phyloP scores from a whole-genome alignment of 2,888 invertebrate species.

The Nomada ferruginata region DNA sequence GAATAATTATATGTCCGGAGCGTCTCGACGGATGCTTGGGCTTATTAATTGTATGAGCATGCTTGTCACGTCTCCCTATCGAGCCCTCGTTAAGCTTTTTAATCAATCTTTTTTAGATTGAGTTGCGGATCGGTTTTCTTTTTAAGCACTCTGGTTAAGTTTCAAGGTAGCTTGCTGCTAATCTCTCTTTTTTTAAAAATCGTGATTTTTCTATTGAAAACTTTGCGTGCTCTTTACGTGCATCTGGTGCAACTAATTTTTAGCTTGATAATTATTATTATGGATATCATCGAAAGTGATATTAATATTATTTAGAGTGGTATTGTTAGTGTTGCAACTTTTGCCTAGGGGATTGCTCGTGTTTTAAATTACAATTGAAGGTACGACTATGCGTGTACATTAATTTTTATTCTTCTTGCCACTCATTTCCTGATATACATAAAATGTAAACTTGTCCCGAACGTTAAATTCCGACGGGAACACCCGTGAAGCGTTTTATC shows the following conservation, averaged over 20 bases:
- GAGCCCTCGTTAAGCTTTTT: background rate
- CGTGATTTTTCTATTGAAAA: background rate
- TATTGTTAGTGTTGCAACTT: no score
- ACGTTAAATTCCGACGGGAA: slow-evolving; percentile 8
- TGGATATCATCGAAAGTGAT: no score
- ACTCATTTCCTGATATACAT: background rate
- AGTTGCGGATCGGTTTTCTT: background rate
- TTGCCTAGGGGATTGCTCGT: no score
- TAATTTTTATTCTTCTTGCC: no score
- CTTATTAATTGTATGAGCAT: slow-evolving; percentile 5
- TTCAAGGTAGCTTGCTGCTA: background rate
- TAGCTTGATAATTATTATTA: no score
- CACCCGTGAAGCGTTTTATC: background rate
- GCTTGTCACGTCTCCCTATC: background rate
- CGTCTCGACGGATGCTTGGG: background rate
- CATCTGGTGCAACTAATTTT: no score
- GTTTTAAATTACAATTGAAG: no score
- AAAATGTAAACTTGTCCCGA: background rate
- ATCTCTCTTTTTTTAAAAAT: background rate
- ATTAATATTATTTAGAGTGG: no score
- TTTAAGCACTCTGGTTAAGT: background rate
- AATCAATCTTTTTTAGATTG: slow-evolving; percentile 16
- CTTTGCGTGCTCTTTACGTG: background rate
- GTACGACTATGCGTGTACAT: no score
- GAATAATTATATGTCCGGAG: no score